A percentile compares a stretch with the other conserved stretches of the same genome.
Conservation (phyloP, 2,113 vertebrate species). For the Ancistrus triradiatus region DNA sequence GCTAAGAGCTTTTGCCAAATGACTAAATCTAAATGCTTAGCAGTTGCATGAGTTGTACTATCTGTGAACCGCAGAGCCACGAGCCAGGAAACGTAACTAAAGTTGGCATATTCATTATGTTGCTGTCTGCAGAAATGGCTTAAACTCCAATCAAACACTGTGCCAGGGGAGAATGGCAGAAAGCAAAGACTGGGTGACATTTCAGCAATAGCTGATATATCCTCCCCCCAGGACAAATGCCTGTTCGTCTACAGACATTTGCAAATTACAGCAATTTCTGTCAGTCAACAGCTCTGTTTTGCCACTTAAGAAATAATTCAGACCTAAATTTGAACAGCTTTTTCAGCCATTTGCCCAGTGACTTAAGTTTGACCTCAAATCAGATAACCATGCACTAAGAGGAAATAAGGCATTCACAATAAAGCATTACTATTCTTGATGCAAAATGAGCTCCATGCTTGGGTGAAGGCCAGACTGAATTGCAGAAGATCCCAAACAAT, state of each 20-base stretch:
- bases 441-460: slow-evolving; percentile 1
- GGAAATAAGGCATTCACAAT: neutral
- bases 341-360: neutral
- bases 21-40: too few relatives aligned
- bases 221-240: slow-evolving; percentile 31
- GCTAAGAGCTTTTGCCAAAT: too few relatives aligned
- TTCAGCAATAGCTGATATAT: slow-evolving; percentile 39
- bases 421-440: neutral
- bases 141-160: slow-evolving; percentile 43
- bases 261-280: slow-evolving; percentile 43
- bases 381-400: slow-evolving; percentile 1
- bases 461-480: slow-evolving; percentile 17
- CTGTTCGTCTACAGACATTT: slow-evolving; percentile 21
- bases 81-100: slow-evolving; percentile 35
- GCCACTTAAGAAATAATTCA: slow-evolving; percentile 37
- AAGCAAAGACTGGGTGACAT: slow-evolving; percentile 39
- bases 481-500: slow-evolving; percentile 14
- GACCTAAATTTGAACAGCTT: slow-evolving; percentile 23
- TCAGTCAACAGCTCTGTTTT: slow-evolving; percentile 32
- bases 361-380: slow-evolving; percentile 16
- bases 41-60: slow-evolving; percentile 3
- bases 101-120: slow-evolving; percentile 48
- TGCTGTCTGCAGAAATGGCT: slow-evolving; percentile 38
- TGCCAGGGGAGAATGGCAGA: slow-evolving; percentile 37
- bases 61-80: slow-evolving; percentile 22